Evolutionary conservation across 1,140 invertebrate species (phyloP), one percentile per base, ranked within the genome.

Genomic region (Mactra quadrangularis): DNA sequence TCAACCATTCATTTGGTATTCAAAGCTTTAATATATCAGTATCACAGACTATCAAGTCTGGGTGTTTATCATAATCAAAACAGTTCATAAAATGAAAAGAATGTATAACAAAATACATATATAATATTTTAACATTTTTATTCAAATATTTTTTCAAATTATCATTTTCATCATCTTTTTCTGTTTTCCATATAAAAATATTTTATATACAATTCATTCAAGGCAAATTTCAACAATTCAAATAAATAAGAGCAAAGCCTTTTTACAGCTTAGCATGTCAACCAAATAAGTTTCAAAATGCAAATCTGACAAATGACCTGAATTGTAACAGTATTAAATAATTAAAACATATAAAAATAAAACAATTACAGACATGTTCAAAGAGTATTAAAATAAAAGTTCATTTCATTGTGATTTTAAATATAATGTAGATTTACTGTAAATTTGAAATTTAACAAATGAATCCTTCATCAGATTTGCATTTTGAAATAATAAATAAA

Each of bases 141-240:
- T 55, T 64, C 57, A 47, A 57, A 31, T 31, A 45, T 33, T 75
- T 74, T 74, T 77, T 71, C 35, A 45, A 68, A 1, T 68, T 70
- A 47, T 45, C 35, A 52, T 41, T 41, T 55, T 53, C 35, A 19
- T 50, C 59, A 64, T 72, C 17, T 59, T 64, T 52, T 78, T 84
- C 50, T 77, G 41, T 79, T 81, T 59, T 68, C 60, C 79, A 72
- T 75, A 72, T 68, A 82, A 82, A 68, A 83, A 78, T 74, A 72
- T 62, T 50, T 74, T 76, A 79, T 79, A 62, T 68, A 72, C 57
- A 74, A n/a, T 76, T 60, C 55, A 74, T 59, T 76, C 57, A 76
- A 76, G 74, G 74, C 74, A 76, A 60, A 60, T 27, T 76, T 76
- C 71, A 74, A 74, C 71, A 76, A 45, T 55, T 60, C 38, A 60